A percentile compares a stretch with the other conserved stretches of the same genome.
These are phyloP conservation scores for Centropyge bicolor DNA, from an alignment of 2,797 vertebrate species.

Conservation along the genomic window DNA sequence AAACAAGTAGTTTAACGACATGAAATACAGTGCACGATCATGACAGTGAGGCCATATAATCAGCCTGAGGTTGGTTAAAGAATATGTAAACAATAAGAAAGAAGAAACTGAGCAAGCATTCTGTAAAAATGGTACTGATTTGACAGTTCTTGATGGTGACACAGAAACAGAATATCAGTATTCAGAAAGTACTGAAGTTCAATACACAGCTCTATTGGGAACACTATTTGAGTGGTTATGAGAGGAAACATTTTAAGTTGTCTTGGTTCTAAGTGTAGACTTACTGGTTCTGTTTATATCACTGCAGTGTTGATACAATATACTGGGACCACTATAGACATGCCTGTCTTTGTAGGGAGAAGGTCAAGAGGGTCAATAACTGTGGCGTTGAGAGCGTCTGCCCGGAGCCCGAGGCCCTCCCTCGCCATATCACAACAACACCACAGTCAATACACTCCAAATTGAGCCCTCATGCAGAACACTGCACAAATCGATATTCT, in stretches of 20 bases:
- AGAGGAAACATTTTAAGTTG: constrained; percentile 35
- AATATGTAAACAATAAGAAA: constrained; percentile 4
- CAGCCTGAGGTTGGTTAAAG: neutral
- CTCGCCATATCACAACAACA: constrained; percentile 85
- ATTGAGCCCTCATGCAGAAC: constrained; percentile 85
- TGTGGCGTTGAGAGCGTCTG: constrained; percentile 81
- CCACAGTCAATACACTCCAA: constrained; percentile 86
- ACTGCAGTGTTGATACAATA: constrained; percentile 49
- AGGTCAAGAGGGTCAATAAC: constrained; percentile 87
- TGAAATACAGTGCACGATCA: too few relatives aligned
- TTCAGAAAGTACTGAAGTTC: constrained; percentile 4
- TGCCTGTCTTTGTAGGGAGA: constrained; percentile 71
- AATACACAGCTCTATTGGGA: constrained; percentile 23
- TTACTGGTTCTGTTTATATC: constrained; percentile 47
- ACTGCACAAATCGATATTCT: constrained; percentile 85
- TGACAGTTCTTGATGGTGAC: neutral
- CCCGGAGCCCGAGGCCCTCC: constrained; percentile 82
- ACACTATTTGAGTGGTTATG: constrained; percentile 1
- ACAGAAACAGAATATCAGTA: constrained; percentile 26
- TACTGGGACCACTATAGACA: constrained; percentile 43
- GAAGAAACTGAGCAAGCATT: neutral
- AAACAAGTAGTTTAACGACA: too few relatives aligned
- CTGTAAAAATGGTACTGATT: neutral
- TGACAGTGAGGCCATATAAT: neutral
- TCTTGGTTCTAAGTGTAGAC: constrained; percentile 31